Conservation (phyloP, 2,797 vertebrate species). For the Gephyroberyx darwinii region DNA sequence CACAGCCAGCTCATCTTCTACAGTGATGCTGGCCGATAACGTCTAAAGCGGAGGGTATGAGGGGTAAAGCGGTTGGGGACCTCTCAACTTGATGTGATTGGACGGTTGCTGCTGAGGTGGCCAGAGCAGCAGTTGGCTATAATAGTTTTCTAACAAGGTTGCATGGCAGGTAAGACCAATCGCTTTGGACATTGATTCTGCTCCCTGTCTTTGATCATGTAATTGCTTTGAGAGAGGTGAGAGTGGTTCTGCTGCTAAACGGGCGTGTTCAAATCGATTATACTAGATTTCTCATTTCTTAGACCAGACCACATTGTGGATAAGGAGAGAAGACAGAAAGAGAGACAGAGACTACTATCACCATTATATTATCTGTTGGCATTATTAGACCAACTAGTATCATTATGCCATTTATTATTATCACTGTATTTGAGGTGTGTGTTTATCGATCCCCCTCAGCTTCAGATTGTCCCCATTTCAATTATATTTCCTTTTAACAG, state of each 20-base stretch:
- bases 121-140: slow-evolving; percentile 56
- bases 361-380: slow-evolving; percentile 16
- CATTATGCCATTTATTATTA: slow-evolving; percentile 27
- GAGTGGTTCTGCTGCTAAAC: slow-evolving; percentile 60
- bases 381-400: slow-evolving; percentile 24
- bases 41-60: slow-evolving; percentile 17
- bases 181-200: slow-evolving; percentile 77
- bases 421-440: slow-evolving; percentile 23
- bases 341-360: slow-evolving; percentile 16
- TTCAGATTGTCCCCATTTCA: slow-evolving; percentile 7
- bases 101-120: slow-evolving; percentile 62
- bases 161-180: slow-evolving; percentile 73
- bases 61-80: slow-evolving; percentile 22
- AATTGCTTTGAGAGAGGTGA: slow-evolving; percentile 72
- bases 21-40: slow-evolving; percentile 34
- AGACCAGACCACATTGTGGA: slow-evolving; percentile 17
- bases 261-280: slow-evolving; percentile 71
- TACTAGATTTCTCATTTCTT: slow-evolving; percentile 58
- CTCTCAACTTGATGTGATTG: slow-evolving; percentile 59
- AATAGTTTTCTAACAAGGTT: slow-evolving; percentile 76
- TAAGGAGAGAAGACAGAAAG: neutral
- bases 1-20: slow-evolving; percentile 29
- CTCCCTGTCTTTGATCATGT: slow-evolving; percentile 73
- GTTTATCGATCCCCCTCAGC: slow-evolving; percentile 14
- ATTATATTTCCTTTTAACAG: slow-evolving; percentile 19